These are phyloP conservation scores for Aldrovandia affinis DNA, from an alignment of 2,797 vertebrate genomes.

Conservation along the genomic window DNA sequence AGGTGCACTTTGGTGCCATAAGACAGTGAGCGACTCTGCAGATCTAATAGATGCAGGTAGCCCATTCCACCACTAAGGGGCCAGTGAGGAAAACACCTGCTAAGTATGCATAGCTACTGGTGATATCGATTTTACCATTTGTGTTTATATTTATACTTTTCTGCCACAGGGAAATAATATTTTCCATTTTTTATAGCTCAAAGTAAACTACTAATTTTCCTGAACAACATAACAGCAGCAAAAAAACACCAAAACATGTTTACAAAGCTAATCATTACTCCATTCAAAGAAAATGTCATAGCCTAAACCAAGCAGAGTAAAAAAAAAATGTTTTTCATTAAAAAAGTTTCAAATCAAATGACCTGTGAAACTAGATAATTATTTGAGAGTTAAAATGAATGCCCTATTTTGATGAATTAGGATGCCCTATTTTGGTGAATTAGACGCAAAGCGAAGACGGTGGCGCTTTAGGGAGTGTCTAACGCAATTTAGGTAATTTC, in stretches of 20 bases:
- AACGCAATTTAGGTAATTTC: no score
- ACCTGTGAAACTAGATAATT: slow-evolving; percentile 11
- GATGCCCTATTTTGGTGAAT: no score
- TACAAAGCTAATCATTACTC: slow-evolving; percentile 21
- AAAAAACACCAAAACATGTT: not conserved
- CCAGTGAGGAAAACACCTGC: not conserved
- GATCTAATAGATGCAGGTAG: not conserved
- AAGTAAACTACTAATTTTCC: slow-evolving; percentile 73
- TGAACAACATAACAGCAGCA: slow-evolving; percentile 62
- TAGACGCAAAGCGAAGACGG: no score
- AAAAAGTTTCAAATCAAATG: slow-evolving; percentile 12
- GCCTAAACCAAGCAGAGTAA: not conserved
- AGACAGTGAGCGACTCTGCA: not conserved
- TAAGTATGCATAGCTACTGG: slow-evolving; percentile 63
- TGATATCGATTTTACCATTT: slow-evolving; percentile 72
- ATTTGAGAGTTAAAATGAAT: no score
- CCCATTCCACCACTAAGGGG: not conserved
- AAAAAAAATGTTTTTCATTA: no score
- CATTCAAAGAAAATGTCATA: not conserved
- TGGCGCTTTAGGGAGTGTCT: no score
- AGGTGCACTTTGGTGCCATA: not conserved
- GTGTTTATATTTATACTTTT: slow-evolving; percentile 71
- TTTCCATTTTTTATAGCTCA: slow-evolving; percentile 67
- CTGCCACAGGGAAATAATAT: slow-evolving; percentile 68
- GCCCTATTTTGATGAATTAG: no score